phyloP scores from a whole-genome alignment of 64 coral and sea anemone genomes.

The Dendronephthya gigantea region DNA sequence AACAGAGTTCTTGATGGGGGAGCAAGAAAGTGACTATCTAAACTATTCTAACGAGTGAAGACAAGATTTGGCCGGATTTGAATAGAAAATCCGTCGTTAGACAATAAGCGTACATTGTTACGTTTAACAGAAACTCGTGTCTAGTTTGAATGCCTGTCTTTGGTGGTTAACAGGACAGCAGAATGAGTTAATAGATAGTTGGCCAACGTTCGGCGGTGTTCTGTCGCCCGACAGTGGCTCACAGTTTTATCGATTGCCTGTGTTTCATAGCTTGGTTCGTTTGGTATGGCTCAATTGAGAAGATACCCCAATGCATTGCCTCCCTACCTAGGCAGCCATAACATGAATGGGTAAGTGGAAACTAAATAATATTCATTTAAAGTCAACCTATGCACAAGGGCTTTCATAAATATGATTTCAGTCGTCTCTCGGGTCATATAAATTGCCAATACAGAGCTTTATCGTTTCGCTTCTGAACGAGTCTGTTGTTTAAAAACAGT shows the following conservation, averaged over 20 bases:
- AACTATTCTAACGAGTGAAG: background rate
- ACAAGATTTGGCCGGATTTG: background rate
- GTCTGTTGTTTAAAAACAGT: background rate
- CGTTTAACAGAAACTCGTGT: background rate
- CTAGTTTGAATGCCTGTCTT: background rate
- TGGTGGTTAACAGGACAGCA: background rate
- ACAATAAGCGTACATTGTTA: constrained; percentile 4
- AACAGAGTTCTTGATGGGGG: background rate
- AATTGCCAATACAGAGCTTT: background rate
- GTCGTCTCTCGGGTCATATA: background rate
- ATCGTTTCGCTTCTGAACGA: background rate
- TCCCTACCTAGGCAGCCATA: background rate
- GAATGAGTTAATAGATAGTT: background rate
- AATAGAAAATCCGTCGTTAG: background rate
- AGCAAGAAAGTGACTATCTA: background rate
- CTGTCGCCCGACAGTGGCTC: background rate
- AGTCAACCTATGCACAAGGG: background rate
- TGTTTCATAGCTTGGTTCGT: background rate
- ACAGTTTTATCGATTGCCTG: background rate
- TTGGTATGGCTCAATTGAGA: background rate
- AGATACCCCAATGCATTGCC: background rate
- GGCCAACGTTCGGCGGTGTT: background rate
- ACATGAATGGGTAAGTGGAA: background rate
- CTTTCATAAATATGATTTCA: background rate
- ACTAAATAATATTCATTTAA: background rate